Percentiles rank a stretch among this genome's conserved stretches.
phyloP scores from a whole-genome alignment of 1,140 invertebrate genomes.

The Euglossa dilemma region DNA sequence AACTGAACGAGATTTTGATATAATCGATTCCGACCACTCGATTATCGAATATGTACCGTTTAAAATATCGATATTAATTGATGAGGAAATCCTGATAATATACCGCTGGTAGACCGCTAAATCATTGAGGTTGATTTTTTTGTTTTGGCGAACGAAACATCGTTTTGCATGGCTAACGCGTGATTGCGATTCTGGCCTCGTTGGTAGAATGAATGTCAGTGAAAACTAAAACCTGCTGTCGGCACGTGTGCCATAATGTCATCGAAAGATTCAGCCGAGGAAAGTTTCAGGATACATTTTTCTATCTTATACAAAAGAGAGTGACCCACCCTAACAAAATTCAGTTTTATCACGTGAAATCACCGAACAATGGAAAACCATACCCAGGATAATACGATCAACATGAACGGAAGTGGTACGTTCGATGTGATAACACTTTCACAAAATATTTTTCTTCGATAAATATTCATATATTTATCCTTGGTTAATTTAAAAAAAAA shows the following conservation, averaged over 20 bases:
- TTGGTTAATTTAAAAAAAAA: background rate
- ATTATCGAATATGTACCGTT: constrained; percentile 37
- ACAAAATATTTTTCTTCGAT: background rate
- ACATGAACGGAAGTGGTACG: constrained; percentile 64
- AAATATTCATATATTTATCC: background rate
- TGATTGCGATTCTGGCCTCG: too few species aligned
- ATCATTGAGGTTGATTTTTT: constrained; percentile 48
- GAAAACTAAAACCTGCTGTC: constrained; percentile 9
- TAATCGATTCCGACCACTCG: constrained; percentile 19
- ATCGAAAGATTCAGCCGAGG: constrained; percentile 29
- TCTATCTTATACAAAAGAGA: constrained; percentile 31
- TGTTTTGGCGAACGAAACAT: background rate
- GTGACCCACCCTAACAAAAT: constrained; percentile 51
- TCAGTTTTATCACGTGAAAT: constrained; percentile 18
- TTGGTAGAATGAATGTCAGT: constrained; percentile 22
- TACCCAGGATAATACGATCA: constrained; percentile 48
- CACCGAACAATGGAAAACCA: constrained; percentile 66
- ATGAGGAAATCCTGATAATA: constrained; percentile 47
- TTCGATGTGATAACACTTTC: constrained; percentile 1
- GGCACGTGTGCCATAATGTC: constrained; percentile 44
- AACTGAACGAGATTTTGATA: background rate
- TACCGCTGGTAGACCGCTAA: constrained; percentile 38
- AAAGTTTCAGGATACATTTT: constrained; percentile 30
- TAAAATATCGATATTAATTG: constrained; percentile 48
- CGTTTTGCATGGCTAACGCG: background rate